Base-by-base conservation (phyloP, 2,797 vertebrate species). In the Sylvia borin region DNA sequence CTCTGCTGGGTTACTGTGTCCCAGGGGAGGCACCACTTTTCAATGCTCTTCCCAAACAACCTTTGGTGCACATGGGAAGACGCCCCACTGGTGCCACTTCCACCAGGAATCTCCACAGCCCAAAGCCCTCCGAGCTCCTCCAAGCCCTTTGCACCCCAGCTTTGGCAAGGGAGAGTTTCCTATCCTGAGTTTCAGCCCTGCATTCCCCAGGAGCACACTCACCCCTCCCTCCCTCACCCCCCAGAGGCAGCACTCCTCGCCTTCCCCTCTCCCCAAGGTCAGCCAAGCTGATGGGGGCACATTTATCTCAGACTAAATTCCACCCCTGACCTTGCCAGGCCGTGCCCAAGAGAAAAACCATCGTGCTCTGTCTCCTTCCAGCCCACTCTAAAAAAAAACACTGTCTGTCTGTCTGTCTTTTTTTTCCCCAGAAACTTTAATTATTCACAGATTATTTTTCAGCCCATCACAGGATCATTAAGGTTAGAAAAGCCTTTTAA, bases 191-290 rank as follows among this genome's bases (percentile, higher is more conserved):
- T 40, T 3, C 0, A 64, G 40, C 57, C 79, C 67, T 38, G 40
- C 5, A 2, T 60, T 45, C 18, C 72, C 66, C 36, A 45, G 58
- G 21, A 16, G 48, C 22, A 9, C 17, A 1, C 62, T 45, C 66
- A 57, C 7, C 29, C 58, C 9, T 3, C 45, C 18, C 32, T 13
- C 57, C 38, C 55, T 54, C 17, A 1, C 17, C 14, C 20, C 53
- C 40, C n/a, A n/a, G 18, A 7, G 21, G 5, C 27, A 34, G 58
- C 21, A 7, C 16, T 7, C n/a, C 42, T 32, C 71, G 2, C 42
- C 24, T 43, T n/a, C 31, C 14, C 32, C 34, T 73, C 2, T 2
- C 16, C 75, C 48, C 48, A 11, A 0, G 0, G 3, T 18, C 66
- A 13, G 48, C 47, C 15, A 32, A 54, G 82, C 43, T 47, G 42